Evolutionary conservation across 1,140 invertebrate species (phyloP).

Genomic region (Dolichoris vasculosae): DNA sequence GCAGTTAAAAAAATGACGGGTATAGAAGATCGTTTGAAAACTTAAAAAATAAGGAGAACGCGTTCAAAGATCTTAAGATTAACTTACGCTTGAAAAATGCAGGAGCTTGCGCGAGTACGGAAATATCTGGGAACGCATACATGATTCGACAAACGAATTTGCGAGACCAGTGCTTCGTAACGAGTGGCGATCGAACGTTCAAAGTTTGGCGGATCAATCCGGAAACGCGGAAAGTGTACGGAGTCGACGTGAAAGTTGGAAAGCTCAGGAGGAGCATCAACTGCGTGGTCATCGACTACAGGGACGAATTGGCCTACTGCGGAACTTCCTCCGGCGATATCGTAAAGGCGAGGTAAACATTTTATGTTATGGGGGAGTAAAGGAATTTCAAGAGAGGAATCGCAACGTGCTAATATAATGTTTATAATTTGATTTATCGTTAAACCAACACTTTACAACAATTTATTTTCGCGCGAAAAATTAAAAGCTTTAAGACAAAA

Average conservation of each 20-base stretch:
- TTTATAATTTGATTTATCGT: no score
- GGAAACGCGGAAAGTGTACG: conserved; percentile 80
- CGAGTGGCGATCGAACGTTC: conserved; percentile 83
- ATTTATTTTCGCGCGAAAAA: no score
- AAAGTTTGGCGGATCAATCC: conserved; percentile 86
- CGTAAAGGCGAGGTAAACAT: conserved; percentile 71
- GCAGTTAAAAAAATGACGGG: no score
- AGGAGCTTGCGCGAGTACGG: conserved; percentile 77
- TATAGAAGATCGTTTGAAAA: no score
- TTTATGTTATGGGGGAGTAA: not conserved
- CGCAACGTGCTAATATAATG: no score
- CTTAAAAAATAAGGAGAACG: no score
- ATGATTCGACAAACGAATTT: conserved; percentile 76
- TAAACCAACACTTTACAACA: no score
- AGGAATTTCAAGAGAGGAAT: not conserved
- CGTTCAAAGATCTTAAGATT: no score
- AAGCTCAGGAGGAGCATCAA: conserved; percentile 81
- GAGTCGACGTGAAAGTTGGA: conserved; percentile 82
- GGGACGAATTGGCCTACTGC: conserved; percentile 85
- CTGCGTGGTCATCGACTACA: conserved; percentile 78
- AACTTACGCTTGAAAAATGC: no score
- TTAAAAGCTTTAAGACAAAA: no score
- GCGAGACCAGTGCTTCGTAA: conserved; percentile 79
- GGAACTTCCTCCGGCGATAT: conserved; percentile 89
- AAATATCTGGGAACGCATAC: conserved; percentile 80